Percentiles rank a stretch among this genome's conserved stretches.
Evolutionary conservation across 2,113 vertebrate species (phyloP).

Genomic region (Gymnogyps californianus): DNA sequence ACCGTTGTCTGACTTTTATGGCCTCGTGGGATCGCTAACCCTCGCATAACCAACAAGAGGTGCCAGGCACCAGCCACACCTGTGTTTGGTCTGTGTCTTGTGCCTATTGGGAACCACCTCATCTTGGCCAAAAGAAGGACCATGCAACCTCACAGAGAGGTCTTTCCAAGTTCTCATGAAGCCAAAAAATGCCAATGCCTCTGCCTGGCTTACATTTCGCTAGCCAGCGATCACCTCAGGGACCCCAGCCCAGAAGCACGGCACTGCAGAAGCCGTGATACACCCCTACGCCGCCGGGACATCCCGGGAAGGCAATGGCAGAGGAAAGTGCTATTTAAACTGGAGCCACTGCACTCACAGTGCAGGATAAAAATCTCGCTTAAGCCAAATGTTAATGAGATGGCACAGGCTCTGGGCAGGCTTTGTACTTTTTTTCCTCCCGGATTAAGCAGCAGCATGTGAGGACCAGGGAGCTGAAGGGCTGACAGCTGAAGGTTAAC

Average conservation of each 20-base stretch:
- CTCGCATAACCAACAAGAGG: not conserved
- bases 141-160: not conserved
- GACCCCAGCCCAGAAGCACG: rapidly evolving
- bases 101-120: not conserved
- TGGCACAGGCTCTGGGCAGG: constrained; percentile 1
- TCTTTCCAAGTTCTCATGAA: not conserved
- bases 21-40: rapidly evolving
- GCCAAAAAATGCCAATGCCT: not conserved
- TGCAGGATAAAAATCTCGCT: not conserved
- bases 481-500: constrained; percentile 28
- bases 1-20: not conserved
- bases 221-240: not conserved
- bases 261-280: not conserved
- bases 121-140: not conserved
- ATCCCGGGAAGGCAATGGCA: not conserved
- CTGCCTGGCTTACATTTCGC: not conserved
- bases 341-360: not conserved
- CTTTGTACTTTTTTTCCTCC: constrained; percentile 20
- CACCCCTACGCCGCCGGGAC: not conserved
- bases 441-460: constrained; percentile 28
- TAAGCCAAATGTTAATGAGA: constrained; percentile 39
- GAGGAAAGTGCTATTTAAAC: not conserved
- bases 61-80: not conserved
- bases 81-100: rapidly evolving
- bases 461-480: constrained; percentile 7